These are phyloP conservation scores for Blastobasis lacticolella DNA, from an alignment of 2,888 invertebrate species.

Conservation along the genomic window DNA sequence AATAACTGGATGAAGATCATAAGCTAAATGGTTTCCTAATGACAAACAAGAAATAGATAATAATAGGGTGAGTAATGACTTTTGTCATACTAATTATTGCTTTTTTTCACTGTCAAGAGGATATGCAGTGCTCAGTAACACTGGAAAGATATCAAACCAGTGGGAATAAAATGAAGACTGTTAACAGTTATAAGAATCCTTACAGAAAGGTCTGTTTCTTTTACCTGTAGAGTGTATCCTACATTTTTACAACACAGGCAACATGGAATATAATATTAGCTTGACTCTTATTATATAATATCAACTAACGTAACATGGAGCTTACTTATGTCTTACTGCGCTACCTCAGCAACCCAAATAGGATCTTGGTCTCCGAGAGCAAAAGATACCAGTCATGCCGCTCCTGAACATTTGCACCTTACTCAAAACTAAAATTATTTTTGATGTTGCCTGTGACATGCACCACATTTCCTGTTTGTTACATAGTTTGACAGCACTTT, in stretches of 20 bases:
- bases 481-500: constrained; percentile 37
- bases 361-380: too few relatives aligned
- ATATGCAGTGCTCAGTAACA: constrained; percentile 68
- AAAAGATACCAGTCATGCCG: too few relatives aligned
- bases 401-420: too few relatives aligned
- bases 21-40: too few relatives aligned
- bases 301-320: too few relatives aligned
- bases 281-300: not conserved
- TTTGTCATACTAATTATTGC: constrained; percentile 14
- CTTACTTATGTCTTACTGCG: too few relatives aligned
- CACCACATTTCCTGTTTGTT: constrained; percentile 33
- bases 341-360: too few relatives aligned
- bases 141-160: constrained; percentile 56
- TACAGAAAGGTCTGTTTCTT: constrained; percentile 60
- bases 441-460: constrained; percentile 49
- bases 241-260: constrained; percentile 34
- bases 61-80: too few relatives aligned
- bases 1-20: too few relatives aligned
- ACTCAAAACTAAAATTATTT: too few relatives aligned
- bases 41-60: too few relatives aligned
- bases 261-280: constrained; percentile 20
- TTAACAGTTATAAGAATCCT: constrained; percentile 63
- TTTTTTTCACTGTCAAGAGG: constrained; percentile 60
- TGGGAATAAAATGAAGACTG: constrained; percentile 66
- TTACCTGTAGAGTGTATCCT: constrained; percentile 18